A percentile compares a stretch with the other conserved stretches of the same genome.
Evolutionary conservation across 2,113 vertebrate genomes (phyloP).

Genomic region (Peromyscus californicus): DNA sequence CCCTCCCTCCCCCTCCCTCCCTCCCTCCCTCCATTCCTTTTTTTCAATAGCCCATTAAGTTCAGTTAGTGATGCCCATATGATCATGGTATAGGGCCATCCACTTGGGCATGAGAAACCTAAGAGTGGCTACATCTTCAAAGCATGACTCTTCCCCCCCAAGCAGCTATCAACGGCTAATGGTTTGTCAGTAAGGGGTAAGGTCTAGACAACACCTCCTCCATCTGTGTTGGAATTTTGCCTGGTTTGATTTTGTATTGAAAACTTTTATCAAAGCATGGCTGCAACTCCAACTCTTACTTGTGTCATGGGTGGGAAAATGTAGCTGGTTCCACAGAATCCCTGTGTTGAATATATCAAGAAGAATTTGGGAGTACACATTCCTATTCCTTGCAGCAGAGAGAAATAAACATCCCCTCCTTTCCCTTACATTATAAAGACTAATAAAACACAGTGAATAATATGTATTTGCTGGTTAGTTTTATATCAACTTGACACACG

Average conservation of each 20-base stretch:
- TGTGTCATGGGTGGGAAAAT: not conserved
- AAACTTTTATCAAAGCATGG: not conserved
- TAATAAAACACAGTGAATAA: no score
- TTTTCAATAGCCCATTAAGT: not conserved
- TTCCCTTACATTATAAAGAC: not conserved
- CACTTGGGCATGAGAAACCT: not conserved
- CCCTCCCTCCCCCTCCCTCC: not conserved
- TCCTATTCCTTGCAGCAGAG: not conserved
- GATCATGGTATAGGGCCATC: not conserved
- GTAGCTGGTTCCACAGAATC: not conserved
- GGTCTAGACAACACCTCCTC: not conserved
- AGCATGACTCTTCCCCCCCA: not conserved
- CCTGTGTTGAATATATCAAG: not conserved
- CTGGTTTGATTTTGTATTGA: no score
- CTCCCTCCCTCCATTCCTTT: not conserved
- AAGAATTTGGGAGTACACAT: not conserved
- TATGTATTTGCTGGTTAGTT: not conserved
- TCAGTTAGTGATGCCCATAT: not conserved
- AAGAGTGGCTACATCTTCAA: not conserved
- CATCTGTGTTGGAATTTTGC: not conserved
- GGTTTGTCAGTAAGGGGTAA: not conserved
- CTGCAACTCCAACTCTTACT: not conserved
- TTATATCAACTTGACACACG: not conserved
- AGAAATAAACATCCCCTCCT: not conserved
- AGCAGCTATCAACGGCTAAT: no score